Percentiles rank a stretch among this genome's conserved stretches.
phyloP scores from a whole-genome alignment of 2,113 vertebrate species.

The Elephantulus edwardii region DNA sequence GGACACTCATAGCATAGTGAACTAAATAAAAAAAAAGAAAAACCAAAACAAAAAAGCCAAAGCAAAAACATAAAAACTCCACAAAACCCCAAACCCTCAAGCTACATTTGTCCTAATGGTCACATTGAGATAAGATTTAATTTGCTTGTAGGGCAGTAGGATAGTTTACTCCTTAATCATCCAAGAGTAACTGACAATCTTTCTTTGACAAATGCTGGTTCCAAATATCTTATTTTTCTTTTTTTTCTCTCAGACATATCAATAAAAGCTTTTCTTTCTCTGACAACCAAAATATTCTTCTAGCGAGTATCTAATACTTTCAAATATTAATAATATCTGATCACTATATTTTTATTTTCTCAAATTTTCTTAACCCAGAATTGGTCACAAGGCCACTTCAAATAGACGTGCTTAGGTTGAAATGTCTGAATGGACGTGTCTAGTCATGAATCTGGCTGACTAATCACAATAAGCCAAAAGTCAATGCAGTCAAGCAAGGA shows the following conservation, averaged over 20 bases:
- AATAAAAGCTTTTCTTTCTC: constrained; percentile 26
- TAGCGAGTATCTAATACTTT: constrained; percentile 14
- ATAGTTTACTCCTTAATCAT: not conserved
- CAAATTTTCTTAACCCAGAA: not conserved
- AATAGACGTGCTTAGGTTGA: not conserved
- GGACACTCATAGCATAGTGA: constrained; percentile 13
- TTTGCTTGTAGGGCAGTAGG: not conserved
- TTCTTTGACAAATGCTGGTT: not conserved
- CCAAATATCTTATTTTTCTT: not conserved
- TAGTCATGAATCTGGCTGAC: not conserved
- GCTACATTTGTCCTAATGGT: not conserved
- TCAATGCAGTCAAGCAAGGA: not conserved
- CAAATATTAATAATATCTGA: not conserved
- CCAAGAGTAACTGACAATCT: not conserved
- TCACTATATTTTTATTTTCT: not conserved
- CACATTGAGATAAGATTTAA: not conserved
- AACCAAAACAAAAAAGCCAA: no score
- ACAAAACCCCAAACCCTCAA: no score
- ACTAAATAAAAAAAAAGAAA: no score
- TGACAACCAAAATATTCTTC: not conserved
- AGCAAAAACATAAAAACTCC: no score
- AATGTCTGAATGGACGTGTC: not conserved
- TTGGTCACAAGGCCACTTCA: not conserved
- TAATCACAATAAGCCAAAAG: not conserved
- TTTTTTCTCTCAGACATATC: not conserved